Conservation (phyloP, 2,888 invertebrate species). For the Polietes domitor region DNA sequence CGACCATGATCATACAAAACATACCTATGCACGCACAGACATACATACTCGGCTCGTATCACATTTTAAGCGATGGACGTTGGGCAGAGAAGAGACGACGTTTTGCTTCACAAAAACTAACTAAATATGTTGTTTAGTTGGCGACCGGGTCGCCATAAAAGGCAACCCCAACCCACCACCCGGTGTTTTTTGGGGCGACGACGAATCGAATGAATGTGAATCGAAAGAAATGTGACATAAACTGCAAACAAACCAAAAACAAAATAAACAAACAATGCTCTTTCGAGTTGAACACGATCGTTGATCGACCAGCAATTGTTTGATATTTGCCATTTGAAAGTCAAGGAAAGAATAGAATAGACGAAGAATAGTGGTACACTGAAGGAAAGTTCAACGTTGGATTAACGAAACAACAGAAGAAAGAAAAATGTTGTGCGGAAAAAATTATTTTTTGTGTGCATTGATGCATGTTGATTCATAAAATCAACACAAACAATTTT, state of each 20-base stretch:
- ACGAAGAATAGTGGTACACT: no score
- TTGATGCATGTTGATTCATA: no score
- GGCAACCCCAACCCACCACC: constrained; percentile 19
- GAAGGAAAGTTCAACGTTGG: no score
- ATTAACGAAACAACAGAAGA: no score
- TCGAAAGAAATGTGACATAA: constrained; percentile 32
- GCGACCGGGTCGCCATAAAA: background rate
- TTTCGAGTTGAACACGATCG: background rate
- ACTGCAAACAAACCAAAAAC: background rate
- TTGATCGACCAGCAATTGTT: background rate
- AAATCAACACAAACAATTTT: no score
- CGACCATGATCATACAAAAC: background rate
- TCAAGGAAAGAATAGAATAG: background rate
- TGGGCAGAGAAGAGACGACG: background rate
- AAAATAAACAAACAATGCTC: background rate
- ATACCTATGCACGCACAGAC: no score
- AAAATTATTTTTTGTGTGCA: no score
- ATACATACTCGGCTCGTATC: background rate
- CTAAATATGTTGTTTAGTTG: constrained; percentile 23
- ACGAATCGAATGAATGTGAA: background rate
- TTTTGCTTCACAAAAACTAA: constrained; percentile 16
- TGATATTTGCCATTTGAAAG: constrained; percentile 9
- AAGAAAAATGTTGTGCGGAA: no score
- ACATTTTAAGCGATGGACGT: background rate
- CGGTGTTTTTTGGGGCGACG: constrained; percentile 10